These are phyloP conservation scores for Pseudopodoces humilis DNA, from an alignment of 2,113 vertebrate species.

Conservation along the genomic window DNA sequence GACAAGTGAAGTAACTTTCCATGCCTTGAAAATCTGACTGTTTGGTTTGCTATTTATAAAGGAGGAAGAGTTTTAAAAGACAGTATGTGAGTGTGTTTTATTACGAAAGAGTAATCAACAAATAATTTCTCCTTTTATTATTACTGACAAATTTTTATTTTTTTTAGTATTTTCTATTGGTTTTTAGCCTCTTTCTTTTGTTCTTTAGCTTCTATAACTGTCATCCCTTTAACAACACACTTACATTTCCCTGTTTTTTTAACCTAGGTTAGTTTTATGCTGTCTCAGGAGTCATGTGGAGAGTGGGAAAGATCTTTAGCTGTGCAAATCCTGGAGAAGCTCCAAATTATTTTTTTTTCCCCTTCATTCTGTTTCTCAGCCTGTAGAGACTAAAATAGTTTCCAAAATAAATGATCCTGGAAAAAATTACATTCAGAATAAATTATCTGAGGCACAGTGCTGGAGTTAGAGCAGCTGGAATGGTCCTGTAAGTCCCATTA, in stretches of 20 bases:
- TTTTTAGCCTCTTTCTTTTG: neutral
- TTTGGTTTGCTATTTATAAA: neutral
- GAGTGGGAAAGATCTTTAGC: neutral
- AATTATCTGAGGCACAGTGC: neutral
- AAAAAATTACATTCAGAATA: neutral
- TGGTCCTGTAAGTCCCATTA: neutral
- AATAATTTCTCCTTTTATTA: neutral
- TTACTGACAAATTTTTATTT: neutral
- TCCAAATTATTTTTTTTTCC: neutral
- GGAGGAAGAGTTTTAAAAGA: neutral
- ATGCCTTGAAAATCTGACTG: neutral
- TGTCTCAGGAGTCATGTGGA: neutral
- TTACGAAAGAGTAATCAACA: neutral
- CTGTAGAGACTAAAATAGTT: neutral
- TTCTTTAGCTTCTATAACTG: neutral
- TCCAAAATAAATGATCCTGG: neutral
- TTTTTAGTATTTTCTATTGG: neutral
- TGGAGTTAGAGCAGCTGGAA: neutral
- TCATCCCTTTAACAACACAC: neutral
- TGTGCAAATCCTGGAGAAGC: neutral
- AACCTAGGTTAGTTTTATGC: neutral
- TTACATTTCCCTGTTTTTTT: neutral
- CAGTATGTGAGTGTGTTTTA: neutral
- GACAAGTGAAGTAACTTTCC: neutral
- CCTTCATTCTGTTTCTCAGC: neutral